Percentiles rank a stretch among this genome's conserved stretches.
Conservation (phyloP, 1,140 invertebrate genomes). For the Eriosoma lanigerum region DNA sequence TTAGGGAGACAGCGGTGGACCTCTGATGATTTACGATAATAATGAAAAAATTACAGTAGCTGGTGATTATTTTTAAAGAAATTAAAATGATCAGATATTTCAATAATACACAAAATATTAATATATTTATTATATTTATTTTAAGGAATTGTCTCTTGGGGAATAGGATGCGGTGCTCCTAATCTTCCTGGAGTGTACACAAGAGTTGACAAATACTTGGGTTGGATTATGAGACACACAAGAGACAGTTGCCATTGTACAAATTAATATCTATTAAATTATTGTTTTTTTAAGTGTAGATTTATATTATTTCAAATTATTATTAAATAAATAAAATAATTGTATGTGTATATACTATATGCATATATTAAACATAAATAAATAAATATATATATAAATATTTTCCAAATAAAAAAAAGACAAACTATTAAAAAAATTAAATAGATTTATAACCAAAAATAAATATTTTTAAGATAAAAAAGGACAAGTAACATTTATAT, state of each 20-base stretch:
- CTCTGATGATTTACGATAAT: slow-evolving; percentile 34
- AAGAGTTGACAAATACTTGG: slow-evolving; percentile 68
- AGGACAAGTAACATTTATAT: no score
- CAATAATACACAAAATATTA: background rate
- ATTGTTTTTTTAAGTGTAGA: no score
- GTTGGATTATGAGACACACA: slow-evolving; percentile 64
- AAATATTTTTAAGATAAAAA: no score
- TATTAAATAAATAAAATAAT: background rate
- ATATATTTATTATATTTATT: background rate
- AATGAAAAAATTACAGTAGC: slow-evolving; percentile 18
- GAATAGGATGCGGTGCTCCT: slow-evolving; percentile 70
- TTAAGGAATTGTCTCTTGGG: slow-evolving; percentile 72
- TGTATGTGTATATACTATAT: background rate
- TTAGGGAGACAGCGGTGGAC: slow-evolving; percentile 53
- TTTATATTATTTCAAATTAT: background rate
- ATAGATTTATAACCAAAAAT: background rate
- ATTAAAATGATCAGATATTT: background rate
- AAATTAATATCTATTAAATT: background rate
- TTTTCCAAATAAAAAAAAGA: background rate
- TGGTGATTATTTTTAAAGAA: background rate
- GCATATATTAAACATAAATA: background rate
- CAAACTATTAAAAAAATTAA: slow-evolving; percentile 7
- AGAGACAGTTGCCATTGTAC: slow-evolving; percentile 54
- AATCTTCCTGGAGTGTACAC: slow-evolving; percentile 76
- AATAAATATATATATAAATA: background rate